Evolutionary conservation across 2,888 invertebrate genomes (phyloP), one percentile per base, ranked within the genome.

Genomic region (Pinctada fucata): DNA sequence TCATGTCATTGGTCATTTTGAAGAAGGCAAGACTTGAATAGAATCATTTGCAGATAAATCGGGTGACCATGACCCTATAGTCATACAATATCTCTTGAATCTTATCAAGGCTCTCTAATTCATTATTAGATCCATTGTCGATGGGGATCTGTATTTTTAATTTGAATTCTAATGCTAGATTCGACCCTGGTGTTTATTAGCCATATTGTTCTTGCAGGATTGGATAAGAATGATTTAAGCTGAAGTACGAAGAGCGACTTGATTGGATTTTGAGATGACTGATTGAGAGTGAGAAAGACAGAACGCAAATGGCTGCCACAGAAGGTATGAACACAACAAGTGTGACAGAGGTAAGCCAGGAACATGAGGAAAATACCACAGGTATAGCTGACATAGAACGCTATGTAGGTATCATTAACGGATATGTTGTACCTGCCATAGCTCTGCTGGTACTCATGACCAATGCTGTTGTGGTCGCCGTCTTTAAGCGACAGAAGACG

Each of bases 401-500:
- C 6, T 78, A 78, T 69, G 51, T 80, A 2, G 58, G 68, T 13
- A 68, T 78, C 50, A 77, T 80, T n/a, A 80, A 80, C 69, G 80
- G 80, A 50, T 80, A 78, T 58, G 80, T 80, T 6, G 75, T 80
- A 2, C 80, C 80, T 13, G 48, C 63, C 13, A 70, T 80, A 65
- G 80, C 77, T 16, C 50, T 80, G 10, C n/a, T 80, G 1, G 75
- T 80, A 45, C 65, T 80, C 2, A 68, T 80, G 16, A 77, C 80
- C n/a, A 80, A 80, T 52, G 75, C 72, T 48, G 75, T 80, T 47
- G 80, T 80, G 0, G 74, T 80, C 16, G 72, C 74, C 6, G 80
- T 80, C 13, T 69, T 80, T n/a, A 77, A 68, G 52, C 75, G 75
- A 16, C 80, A 80, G 63, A 77, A 77, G 47, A 80, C 80, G 3